Conservation (phyloP, 2,888 invertebrate species). For the Drosophila monieri region DNA sequence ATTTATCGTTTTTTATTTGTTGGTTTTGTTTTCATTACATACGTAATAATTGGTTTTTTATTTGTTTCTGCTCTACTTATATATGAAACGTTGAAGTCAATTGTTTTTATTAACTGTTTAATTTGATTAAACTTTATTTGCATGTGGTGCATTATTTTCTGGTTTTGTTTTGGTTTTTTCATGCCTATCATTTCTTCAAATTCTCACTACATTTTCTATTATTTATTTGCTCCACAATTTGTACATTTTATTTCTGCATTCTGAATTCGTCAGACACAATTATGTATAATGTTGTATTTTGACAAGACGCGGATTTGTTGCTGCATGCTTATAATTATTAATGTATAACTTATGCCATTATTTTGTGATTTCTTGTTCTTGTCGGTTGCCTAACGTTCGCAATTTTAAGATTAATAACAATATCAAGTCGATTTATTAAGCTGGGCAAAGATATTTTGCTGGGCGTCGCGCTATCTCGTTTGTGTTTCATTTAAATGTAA, state of each 20-base stretch:
- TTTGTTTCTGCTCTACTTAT: slow-evolving; percentile 77
- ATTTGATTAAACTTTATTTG: slow-evolving; percentile 73
- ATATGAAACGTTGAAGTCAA: slow-evolving; percentile 79
- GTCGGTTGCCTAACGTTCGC: slow-evolving; percentile 45
- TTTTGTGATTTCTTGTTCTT: slow-evolving; percentile 37
- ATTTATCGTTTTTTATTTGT: slow-evolving; percentile 63
- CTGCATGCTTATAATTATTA: slow-evolving; percentile 50
- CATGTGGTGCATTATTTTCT: slow-evolving; percentile 48
- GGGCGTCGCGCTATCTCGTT: slow-evolving; percentile 20
- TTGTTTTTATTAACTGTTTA: slow-evolving; percentile 67
- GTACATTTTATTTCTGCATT: slow-evolving; percentile 70
- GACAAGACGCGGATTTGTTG: slow-evolving; percentile 76
- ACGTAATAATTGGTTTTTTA: slow-evolving; percentile 57
- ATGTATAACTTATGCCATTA: slow-evolving; percentile 65
- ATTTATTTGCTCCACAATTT: slow-evolving; percentile 68
- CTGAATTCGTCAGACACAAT: slow-evolving; percentile 68
- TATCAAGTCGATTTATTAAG: slow-evolving; percentile 52
- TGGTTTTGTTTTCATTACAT: slow-evolving; percentile 61
- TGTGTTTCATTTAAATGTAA: slow-evolving; percentile 31
- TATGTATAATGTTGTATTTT: slow-evolving; percentile 52
- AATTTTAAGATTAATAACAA: slow-evolving; percentile 56
- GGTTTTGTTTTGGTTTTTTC: slow-evolving; percentile 29
- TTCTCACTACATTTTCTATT: slow-evolving; percentile 37
- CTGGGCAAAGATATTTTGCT: slow-evolving; percentile 49
- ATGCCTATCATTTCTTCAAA: slow-evolving; percentile 8